Base-by-base conservation (phyloP, 2,113 vertebrate species). In the Passer domesticus region DNA sequence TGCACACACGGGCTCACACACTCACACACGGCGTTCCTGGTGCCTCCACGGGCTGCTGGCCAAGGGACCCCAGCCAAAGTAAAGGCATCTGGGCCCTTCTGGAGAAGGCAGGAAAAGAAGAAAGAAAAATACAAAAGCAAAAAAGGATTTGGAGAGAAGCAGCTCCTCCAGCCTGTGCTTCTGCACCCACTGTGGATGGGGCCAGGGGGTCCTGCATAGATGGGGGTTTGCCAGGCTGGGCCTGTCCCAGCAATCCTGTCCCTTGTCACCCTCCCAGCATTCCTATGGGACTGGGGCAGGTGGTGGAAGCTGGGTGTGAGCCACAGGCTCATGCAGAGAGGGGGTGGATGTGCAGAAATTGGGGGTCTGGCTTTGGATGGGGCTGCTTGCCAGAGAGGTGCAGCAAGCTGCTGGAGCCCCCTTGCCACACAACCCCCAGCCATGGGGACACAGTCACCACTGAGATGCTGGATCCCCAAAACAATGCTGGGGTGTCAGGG, bases 41-140 rank as follows among this genome's bases (percentile, higher is more conserved):
- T 96, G 94, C 95, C 95, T 96, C 90, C 2, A 6, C 0, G 66
- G 86, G 94, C 91, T 89, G 84, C 90, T 13, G 72, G 96, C 97
- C 96, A 97, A 92, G 95, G 84, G 84, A 97, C 60, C 58, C 56
- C 37, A 83, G 95, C 97, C 97, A 97, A 97, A 96, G 85, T 63
- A 90, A 94, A 97, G 94, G 96, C 96, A 97, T 97, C 92, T 96
- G 95, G 95, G 92, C 91, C 87, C 66, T 97, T 83, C 94, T 93
- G 94, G 64, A 95, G 94, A 84, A 69, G 52, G 70, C 77, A 94
- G 86, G 58, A 60, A 91, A 68, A 88, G 79, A 39, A 92, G 83
- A 24, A 87, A 70, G 64, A 50, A 84, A 94, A 96, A 94, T 72
- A 58, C 66, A 91, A 92, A 91, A 77, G 66, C 66, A 60, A 74